Base-by-base conservation (phyloP, 2,888 invertebrate species). In the Mythimna albipuncta region DNA sequence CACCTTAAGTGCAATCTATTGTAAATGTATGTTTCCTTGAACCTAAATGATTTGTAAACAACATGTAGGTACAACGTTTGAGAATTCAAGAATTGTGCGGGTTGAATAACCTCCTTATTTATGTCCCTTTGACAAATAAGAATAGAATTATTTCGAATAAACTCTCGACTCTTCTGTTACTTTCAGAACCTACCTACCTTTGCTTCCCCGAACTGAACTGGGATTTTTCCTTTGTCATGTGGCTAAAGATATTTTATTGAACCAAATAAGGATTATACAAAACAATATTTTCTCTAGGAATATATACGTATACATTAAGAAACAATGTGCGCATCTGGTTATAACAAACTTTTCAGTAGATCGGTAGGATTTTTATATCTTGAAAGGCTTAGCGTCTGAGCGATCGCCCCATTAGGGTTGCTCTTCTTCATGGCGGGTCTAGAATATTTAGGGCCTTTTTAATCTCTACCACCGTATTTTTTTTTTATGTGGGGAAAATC, bases 121-220 rank as follows among this genome's bases (percentile, higher is more conserved):
- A 16, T 16, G 13, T n/a, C 50, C 47, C 59, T 54, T 64, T 77
- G 41, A n/a, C 13, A 54, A 59, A 59, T 69, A 32, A 41, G 2
- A 69, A 61, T 72, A 61, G 35, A 61, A 54, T 61, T 61, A 61
- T 54, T 71, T 47, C 19, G 35, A 64, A 52, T 52, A 32, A 76
- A 75, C 32, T 66, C 32, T 32, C 11, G 44, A 32, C 32, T 50
- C 1, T 32, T 32, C 3, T 32, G 32, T 32, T 32, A 32, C 32
- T 32, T 32, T 32, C 32, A 32, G 32, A 26, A 26, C 26, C 26
- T 26, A 38, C 71, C 69, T 55, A 11, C 10, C 6, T 7, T 62
- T 11, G 41, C 6, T 41, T 63, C 10, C 19, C 3, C 50, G 47
- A 47, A n/a, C 9, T n/a, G 50, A 52, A n/a, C 9, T 7, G 10